Base-by-base conservation (phyloP, 2,888 invertebrate genomes). In the Keiferia lycopersicella region DNA sequence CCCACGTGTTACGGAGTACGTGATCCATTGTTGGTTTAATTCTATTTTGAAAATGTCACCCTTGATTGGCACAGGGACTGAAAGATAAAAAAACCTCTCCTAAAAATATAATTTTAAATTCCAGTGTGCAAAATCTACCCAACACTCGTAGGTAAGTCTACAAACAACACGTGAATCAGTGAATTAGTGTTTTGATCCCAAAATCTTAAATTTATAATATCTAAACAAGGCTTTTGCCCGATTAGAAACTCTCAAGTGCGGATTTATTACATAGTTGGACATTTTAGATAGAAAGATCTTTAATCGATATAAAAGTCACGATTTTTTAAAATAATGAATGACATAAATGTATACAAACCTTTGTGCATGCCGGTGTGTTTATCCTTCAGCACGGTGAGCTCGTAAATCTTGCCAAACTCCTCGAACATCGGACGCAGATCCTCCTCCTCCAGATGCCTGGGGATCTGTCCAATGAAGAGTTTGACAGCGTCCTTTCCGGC, bases 331-430 rank as follows among this genome's bases (percentile, higher is more conserved):
- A n/a, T n/a, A n/a, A n/a, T n/a, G n/a, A n/a, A n/a, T n/a, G n/a
- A n/a, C n/a, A n/a, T n/a, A n/a, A n/a, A n/a, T n/a, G n/a, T n/a
- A n/a, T 73, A 69, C 93, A 84, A 82, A 96, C 97, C 98, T 95
- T 98, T 98, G 88, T 98, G 98, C 95, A 98, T 96, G 70, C 98
- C 98, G 66, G 98, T 98, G 93, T 96, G 96, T 83, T 98, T 97
- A 87, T 98, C 98, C 93, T 97, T 98, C 74, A 98, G 94, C 66
- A 98, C 96, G 68, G 97, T 97, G 81, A 98, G 95, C 93, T 98
- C 98, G 88, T 97, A 97, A 82, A 98, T 98, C 86, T 96, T 96
- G 64, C 98, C 98, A 78, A 96, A 98, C 86, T 97, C 96, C 86
- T 98, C 97, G 84, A 98, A 97, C 93, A 98, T 95, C 41, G 97